Base-by-base conservation (phyloP, 35 echinoderm and acorn worm species). In the Ophioderma brevispina region DNA sequence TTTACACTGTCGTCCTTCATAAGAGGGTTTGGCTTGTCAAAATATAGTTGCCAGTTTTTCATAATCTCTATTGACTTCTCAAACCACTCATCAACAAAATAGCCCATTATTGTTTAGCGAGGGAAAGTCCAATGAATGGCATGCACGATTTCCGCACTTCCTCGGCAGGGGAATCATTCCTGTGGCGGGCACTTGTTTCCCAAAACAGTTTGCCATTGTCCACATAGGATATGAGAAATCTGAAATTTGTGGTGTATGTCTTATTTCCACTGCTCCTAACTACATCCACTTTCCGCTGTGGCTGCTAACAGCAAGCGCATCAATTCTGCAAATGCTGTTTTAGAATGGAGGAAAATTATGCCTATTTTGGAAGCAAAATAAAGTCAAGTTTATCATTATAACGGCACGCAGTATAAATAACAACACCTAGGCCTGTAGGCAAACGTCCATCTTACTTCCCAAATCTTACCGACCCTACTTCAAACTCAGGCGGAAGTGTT, bases 51-150 rank as follows among this genome's bases (percentile, higher is more conserved):
- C 10, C 59, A 70, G 5, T 70, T 70, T 70, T 70, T 25, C 10
- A 70, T 70, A 70, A 70, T 70, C 17, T 70, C 17, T 70, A 70
- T 70, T 70, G 59, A 70, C 59, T 70, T 70, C 59, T 70, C 59
- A 25, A 70, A 70, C 59, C 10, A 70, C 59, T 70, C 59, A 70
- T 70, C 15, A 70, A 25, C 17, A 2, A 70, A 70, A 70, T 25
- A 70, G 15, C 59, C 2, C 28, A 30, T 70, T 70, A 70, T 70
- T 30, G 28, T 70, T 25, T 30, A 70, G 59, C 28, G 59, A 30
- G 28, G 6, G 23, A 70, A 70, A 70, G 28, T 70, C 17, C 28
- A 70, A 70, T 70, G 59, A 70, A 70, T 70, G 28, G 15, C 59
- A 46, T 46, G 41, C 41, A 46, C 41, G 41, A 30, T 70, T 8